These are phyloP conservation scores for Cynaeus angustus DNA, from an alignment of 2,888 invertebrate genomes.

Conservation along the genomic window DNA sequence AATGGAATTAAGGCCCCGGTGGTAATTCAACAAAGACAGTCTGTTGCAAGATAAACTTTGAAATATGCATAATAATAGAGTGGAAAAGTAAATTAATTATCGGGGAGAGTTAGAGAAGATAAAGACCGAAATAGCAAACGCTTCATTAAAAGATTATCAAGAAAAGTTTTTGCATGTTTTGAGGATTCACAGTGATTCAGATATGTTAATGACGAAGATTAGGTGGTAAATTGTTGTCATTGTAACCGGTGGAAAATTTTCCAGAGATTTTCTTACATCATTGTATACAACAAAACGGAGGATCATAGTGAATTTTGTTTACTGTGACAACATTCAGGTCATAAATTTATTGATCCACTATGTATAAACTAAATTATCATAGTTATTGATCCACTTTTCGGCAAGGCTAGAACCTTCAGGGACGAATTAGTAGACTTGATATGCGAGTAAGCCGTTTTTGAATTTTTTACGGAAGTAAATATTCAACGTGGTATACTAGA, in stretches of 20 bases:
- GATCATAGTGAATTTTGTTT: neutral
- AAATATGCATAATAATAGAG: conserved; percentile 7
- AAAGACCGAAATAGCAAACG: no score
- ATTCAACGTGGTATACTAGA: conserved; percentile 1
- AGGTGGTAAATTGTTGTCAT: neutral
- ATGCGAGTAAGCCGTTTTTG: conserved; percentile 2
- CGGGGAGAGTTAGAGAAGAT: neutral
- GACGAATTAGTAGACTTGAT: conserved; percentile 15
- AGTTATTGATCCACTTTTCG: conserved; percentile 26
- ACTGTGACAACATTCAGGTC: neutral
- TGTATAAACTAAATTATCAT: conserved; percentile 20
- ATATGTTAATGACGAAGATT: conserved; percentile 1
- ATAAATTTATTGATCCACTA: conserved; percentile 18
- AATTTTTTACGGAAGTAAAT: neutral
- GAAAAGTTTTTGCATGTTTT: conserved; percentile 6
- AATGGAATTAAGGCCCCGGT: neutral
- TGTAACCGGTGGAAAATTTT: conserved; percentile 1
- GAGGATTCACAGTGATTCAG: conserved; percentile 14
- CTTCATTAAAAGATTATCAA: conserved; percentile 2
- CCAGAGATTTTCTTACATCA: neutral
- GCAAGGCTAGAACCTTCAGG: conserved; percentile 21
- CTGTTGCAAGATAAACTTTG: conserved; percentile 4
- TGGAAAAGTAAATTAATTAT: conserved; percentile 9
- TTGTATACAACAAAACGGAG: neutral
- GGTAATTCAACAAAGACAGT: neutral